Evolutionary conservation across 2,888 invertebrate species (phyloP).

Genomic region (Gymnosoma rotundatum): DNA sequence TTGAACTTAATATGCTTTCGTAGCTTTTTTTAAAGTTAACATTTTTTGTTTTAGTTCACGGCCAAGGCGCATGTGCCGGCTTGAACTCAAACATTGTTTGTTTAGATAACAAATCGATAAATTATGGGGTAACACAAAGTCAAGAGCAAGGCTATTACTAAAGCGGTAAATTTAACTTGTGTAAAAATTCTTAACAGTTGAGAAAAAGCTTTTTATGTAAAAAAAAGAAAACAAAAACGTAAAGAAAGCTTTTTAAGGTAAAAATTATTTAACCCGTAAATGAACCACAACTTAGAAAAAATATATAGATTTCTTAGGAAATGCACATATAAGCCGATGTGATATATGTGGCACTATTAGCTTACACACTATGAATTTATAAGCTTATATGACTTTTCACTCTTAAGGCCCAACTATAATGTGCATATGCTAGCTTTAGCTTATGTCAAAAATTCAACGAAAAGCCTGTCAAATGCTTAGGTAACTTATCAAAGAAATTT

Average conservation of each 20-base stretch:
- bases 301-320: no score
- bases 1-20: conserved; percentile 18
- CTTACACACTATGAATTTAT: no score
- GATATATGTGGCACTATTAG: no score
- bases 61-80: conserved; percentile 76
- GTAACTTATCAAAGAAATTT: no score
- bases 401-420: no score
- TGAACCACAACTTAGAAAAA: no score
- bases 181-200: background rate
- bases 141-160: conserved; percentile 78
- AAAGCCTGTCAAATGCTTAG: no score
- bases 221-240: background rate
- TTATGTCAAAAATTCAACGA: no score
- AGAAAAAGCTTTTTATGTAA: conserved; percentile 44
- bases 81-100: conserved; percentile 29
- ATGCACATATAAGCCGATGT: no score
- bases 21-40: background rate
- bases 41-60: conserved; percentile 54
- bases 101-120: conserved; percentile 76
- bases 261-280: background rate
- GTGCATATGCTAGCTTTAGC: no score
- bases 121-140: conserved; percentile 76
- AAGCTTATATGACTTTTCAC: no score
- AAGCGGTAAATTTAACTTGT: conserved; percentile 23
- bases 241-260: conserved; percentile 28